Evolutionary conservation across 2,888 invertebrate species (phyloP).

Genomic region (Macrophya alboannulata): DNA sequence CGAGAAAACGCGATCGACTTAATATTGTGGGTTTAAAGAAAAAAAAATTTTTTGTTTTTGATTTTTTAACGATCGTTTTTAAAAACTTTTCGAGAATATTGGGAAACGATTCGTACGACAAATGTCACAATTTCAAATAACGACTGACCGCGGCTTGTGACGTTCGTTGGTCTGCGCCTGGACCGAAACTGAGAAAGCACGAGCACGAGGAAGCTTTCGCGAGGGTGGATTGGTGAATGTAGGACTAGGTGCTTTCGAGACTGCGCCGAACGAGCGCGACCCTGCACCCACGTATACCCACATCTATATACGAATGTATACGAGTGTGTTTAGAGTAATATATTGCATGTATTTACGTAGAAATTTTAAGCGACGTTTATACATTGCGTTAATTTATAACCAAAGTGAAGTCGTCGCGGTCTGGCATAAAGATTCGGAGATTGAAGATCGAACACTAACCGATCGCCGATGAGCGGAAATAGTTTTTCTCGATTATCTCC

Average conservation of each 20-base stretch:
- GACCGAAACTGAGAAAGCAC: slow-evolving; percentile 74
- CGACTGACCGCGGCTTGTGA: background rate
- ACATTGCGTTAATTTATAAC: background rate
- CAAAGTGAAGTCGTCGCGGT: too few species aligned
- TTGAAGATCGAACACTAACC: background rate
- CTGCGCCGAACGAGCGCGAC: slow-evolving; percentile 29
- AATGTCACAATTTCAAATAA: background rate
- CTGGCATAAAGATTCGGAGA: background rate
- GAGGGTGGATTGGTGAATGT: slow-evolving; percentile 40
- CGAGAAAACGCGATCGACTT: background rate
- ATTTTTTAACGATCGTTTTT: background rate
- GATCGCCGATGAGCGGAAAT: slow-evolving; percentile 33
- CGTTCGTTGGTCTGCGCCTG: slow-evolving; percentile 59
- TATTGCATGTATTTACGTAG: background rate
- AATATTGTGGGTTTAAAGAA: too few species aligned
- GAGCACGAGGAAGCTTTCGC: slow-evolving; percentile 71
- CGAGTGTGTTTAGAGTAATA: background rate
- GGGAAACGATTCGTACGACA: background rate
- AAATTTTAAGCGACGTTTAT: background rate
- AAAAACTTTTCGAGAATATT: background rate
- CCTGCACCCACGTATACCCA: background rate
- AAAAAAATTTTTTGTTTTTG: too few species aligned
- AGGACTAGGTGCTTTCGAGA: slow-evolving; percentile 25
- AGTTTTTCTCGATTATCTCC: slow-evolving; percentile 48
- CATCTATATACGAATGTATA: background rate